A percentile compares a stretch with the other conserved stretches of the same genome.
phyloP scores from a whole-genome alignment of 2,797 vertebrate species.

The Lacerta agilis region DNA sequence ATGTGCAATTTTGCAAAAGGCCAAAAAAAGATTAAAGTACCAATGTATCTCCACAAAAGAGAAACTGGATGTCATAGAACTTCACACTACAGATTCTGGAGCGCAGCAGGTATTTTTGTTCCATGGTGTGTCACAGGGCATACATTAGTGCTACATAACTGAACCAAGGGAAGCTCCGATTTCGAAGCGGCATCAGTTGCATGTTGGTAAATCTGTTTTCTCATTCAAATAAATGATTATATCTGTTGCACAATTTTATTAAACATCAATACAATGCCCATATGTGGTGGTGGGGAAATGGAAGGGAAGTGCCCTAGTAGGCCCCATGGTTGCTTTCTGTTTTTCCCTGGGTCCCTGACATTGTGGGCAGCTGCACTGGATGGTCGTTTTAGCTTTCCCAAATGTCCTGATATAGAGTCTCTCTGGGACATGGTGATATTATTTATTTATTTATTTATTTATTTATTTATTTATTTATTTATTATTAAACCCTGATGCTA shows the following conservation, averaged over 20 bases:
- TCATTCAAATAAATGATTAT: neutral
- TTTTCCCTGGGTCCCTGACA: too few species aligned
- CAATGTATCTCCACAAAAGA: neutral
- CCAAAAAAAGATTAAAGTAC: neutral
- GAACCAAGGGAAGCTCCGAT: too few species aligned
- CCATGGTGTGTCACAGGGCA: neutral
- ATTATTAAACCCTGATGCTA: too few species aligned
- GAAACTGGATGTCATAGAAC: neutral
- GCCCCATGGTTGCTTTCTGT: neutral
- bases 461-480: too few species aligned
- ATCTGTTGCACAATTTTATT: neutral
- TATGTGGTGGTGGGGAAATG: neutral
- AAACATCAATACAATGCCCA: neutral
- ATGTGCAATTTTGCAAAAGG: neutral
- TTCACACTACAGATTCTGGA: neutral
- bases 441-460: too few species aligned
- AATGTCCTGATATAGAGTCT: neutral
- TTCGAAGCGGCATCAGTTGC: neutral
- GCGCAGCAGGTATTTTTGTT: neutral
- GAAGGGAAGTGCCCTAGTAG: neutral
- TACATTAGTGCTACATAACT: neutral
- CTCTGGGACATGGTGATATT: neutral
- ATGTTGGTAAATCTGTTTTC: neutral
- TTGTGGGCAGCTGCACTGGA: neutral
- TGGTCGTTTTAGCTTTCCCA: neutral